Base-by-base conservation (phyloP, 2,113 vertebrate genomes). In the Myiagra hebetior region DNA sequence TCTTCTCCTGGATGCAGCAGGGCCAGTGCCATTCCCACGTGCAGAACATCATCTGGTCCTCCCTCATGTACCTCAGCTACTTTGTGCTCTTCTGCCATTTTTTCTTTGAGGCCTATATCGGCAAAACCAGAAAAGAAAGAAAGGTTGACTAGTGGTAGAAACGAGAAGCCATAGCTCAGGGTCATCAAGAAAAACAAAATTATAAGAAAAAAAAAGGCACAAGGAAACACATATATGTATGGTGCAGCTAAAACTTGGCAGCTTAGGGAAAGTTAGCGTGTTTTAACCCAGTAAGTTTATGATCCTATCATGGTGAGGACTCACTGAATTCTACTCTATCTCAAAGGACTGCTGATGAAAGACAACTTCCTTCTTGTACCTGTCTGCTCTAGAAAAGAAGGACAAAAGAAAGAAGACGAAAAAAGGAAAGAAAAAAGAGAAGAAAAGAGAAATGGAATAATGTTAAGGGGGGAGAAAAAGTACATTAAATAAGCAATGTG, bases 61-160 rank as follows among this genome's bases (percentile, higher is more conserved):
- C 99, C 22, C 99, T 99, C 98, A 99, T 99, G 99, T 99, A 99
- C 98, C 99, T 99, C 98, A 99, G 99, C 98, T 99, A 99, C 98
- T 99, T 99, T 84, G 99, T 99, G 98, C 99, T 99, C 96, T 99
- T 99, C 98, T 98, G 99, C 97, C 99, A 99, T 97, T 99, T 99
- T 98, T 99, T 99, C 98, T 98, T 99, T 74, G 99, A 99, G 97
- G 99, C 99, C 97, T 99, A 99, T 96, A 87, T 99, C 4, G 97
- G 98, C 98, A 99, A 99, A 98, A 98, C 97, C 97, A 98, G 98
- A 95, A 98, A 98, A 97, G 73, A 91, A 13, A 97, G 85, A 64
- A 98, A 98, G 97, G 95, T 94, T 70, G 97, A 98, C 47, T 98
- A 97, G 98, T 67, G 83, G 89, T 79, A 95, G 96, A n/a, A 95